phyloP scores from a whole-genome alignment of 2,113 vertebrate species.

The Pangasianodon gigas region DNA sequence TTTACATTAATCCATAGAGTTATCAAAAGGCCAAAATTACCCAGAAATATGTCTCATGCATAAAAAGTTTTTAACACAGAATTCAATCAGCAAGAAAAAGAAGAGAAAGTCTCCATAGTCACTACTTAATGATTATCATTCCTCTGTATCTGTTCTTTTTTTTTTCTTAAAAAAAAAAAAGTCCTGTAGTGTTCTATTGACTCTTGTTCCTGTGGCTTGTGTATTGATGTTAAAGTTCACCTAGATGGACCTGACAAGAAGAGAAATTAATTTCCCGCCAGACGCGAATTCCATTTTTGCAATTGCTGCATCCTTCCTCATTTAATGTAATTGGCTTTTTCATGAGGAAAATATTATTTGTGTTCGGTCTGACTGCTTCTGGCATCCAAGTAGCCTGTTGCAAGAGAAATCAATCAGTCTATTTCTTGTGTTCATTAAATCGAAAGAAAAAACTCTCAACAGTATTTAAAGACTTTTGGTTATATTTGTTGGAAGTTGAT shows the following conservation, averaged over 20 bases:
- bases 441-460: not conserved
- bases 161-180: no score
- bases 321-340: not conserved
- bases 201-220: not conserved
- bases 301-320: no score
- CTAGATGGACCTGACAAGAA: not conserved
- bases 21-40: not conserved
- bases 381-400: not conserved
- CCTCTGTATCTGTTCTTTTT: not conserved
- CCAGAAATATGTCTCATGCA: not conserved
- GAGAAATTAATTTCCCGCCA: not conserved
- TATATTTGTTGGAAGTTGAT: not conserved
- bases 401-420: not conserved
- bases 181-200: not conserved
- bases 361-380: slow-evolving; percentile 4
- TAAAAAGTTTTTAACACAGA: not conserved
- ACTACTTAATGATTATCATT: not conserved
- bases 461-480: not conserved
- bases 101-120: not conserved
- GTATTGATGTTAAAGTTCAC: not conserved
- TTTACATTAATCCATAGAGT: not conserved
- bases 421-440: not conserved
- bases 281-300: not conserved
- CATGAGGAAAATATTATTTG: not conserved
- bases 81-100: not conserved